Conservation (phyloP, 2,888 invertebrate genomes). For the Calliopum simillimum region DNA sequence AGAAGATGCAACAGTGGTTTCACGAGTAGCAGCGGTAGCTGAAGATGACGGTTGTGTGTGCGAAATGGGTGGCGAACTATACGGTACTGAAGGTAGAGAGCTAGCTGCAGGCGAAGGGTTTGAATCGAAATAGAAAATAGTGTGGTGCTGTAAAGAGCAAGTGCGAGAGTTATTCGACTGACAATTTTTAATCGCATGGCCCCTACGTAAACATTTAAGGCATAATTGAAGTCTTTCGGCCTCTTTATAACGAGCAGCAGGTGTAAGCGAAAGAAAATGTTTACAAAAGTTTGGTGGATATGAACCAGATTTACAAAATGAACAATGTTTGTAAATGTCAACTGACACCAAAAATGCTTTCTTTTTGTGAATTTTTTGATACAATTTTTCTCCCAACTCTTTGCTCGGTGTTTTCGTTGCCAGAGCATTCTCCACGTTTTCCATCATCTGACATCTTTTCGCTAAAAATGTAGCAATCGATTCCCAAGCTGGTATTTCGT, state of each 20-base stretch:
- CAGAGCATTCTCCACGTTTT: no score
- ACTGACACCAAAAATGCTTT: conserved; percentile 29
- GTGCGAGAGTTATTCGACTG: no score
- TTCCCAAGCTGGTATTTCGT: no score
- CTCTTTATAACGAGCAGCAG: not conserved
- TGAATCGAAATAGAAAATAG: no score
- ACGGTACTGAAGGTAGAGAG: no score
- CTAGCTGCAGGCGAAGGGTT: no score
- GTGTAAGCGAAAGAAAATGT: conserved; percentile 21
- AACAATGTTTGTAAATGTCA: no score
- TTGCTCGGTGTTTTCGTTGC: conserved; percentile 32
- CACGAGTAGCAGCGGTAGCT: no score
- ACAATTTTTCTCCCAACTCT: conserved; percentile 35
- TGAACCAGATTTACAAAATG: conserved; percentile 16
- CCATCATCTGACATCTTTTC: no score
- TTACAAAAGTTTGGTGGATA: conserved; percentile 29
- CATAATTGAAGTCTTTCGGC: not conserved
- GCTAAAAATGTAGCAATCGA: no score
- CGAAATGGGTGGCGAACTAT: not conserved
- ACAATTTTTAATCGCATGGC: no score
- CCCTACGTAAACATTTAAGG: not conserved
- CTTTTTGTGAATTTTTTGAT: conserved; percentile 1
- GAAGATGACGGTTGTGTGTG: not conserved
- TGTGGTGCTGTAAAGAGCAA: no score
- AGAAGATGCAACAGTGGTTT: not conserved